Evolutionary conservation across 2,888 invertebrate genomes (phyloP).

Genomic region (Chloromyia formosa): DNA sequence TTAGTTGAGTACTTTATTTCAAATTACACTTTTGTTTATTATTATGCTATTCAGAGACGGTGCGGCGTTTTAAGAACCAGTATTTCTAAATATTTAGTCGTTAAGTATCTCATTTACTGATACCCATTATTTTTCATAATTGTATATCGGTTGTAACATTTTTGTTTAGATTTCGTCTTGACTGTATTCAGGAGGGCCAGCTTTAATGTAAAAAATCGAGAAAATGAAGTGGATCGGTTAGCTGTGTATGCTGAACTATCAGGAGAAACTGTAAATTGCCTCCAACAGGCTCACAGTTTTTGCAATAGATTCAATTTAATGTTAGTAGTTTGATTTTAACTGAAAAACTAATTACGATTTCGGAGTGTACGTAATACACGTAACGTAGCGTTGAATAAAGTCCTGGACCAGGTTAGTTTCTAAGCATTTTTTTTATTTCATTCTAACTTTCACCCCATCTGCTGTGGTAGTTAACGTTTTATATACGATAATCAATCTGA

Average conservation of each 20-base stretch:
- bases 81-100: conserved; percentile 29
- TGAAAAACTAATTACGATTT: neutral
- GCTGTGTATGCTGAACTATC: too few relatives aligned
- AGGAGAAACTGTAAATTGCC: neutral
- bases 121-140: neutral
- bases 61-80: conserved; percentile 24
- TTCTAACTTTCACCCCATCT: too few relatives aligned
- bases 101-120: conserved; percentile 11
- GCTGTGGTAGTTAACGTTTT: too few relatives aligned
- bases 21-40: neutral
- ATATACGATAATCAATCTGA: neutral
- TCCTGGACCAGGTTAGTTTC: too few relatives aligned
- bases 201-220: too few relatives aligned
- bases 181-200: neutral
- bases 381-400: too few relatives aligned
- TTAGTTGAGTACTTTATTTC: neutral
- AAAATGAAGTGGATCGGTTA: too few relatives aligned
- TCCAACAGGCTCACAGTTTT: neutral
- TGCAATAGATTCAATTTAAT: neutral
- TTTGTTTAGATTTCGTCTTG: conserved; percentile 8
- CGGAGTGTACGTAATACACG: neutral
- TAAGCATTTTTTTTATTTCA: too few relatives aligned
- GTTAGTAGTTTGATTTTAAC: neutral
- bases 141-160: neutral
- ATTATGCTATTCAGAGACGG: neutral